Evolutionary conservation across 2,888 invertebrate species (phyloP).

Genomic region (Mesorhabditis sp.): DNA sequence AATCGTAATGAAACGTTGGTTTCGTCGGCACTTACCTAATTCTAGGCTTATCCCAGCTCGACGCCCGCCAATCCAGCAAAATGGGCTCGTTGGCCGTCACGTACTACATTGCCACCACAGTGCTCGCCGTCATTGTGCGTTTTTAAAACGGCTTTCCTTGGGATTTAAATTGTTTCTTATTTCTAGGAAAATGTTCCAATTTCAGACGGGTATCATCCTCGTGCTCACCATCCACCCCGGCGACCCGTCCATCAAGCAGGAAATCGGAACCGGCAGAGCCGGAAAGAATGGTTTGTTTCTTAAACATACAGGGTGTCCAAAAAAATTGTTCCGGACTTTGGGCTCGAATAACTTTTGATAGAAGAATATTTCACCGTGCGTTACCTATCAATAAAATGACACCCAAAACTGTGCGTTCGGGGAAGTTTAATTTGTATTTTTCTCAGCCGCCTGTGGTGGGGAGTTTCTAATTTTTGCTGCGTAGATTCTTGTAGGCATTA

Average conservation of each 20-base stretch:
- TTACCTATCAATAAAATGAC: no score
- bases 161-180: neutral
- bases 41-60: constrained; percentile 68
- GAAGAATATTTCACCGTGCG: no score
- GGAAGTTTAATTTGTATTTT: no score
- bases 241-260: constrained; percentile 61
- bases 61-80: constrained; percentile 68
- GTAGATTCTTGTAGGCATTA: no score
- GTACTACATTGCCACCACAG: constrained; percentile 70
- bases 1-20: no score
- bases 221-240: constrained; percentile 70
- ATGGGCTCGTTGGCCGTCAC: constrained; percentile 68
- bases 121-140: constrained; percentile 67
- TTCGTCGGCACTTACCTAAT: constrained; percentile 9
- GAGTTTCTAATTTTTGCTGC: no score
- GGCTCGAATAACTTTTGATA: no score
- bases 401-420: no score
- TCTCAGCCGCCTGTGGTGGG: no score
- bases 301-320: no score
- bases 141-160: neutral
- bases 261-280: constrained; percentile 50
- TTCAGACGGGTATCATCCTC: constrained; percentile 65
- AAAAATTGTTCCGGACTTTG: no score
- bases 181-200: neutral
- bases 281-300: constrained; percentile 26